Evolutionary conservation across 2,888 invertebrate genomes (phyloP).

Genomic region (Dasysyrphus tricinctus): DNA sequence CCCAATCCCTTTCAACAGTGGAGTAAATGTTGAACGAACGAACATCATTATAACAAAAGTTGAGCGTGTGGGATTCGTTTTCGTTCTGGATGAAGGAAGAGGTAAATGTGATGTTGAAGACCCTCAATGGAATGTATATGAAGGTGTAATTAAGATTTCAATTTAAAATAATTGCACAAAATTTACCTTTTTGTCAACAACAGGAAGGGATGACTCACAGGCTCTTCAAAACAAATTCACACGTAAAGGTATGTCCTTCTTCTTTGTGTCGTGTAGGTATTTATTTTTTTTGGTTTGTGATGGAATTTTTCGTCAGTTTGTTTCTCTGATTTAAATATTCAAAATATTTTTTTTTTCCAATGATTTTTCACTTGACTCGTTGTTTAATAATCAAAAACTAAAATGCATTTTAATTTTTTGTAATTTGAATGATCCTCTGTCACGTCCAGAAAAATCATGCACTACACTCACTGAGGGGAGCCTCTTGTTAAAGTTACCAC

Average conservation of each 20-base stretch:
- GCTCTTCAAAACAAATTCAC: constrained; percentile 23
- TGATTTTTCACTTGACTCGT: background rate
- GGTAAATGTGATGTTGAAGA: constrained; percentile 23
- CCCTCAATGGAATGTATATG: constrained; percentile 14
- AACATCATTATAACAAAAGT: constrained; percentile 61
- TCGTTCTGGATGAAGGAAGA: constrained; percentile 12
- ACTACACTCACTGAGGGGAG: background rate
- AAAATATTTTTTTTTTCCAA: background rate
- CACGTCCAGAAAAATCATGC: constrained; percentile 16
- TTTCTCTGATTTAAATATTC: background rate
- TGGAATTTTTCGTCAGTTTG: constrained; percentile 9
- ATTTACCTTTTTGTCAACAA: constrained; percentile 21
- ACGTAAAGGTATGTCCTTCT: constrained; percentile 27
- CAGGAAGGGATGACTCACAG: constrained; percentile 30
- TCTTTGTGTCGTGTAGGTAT: constrained; percentile 9
- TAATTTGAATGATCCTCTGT: background rate
- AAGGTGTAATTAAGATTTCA: constrained; percentile 67
- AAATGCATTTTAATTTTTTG: background rate
- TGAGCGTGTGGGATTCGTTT: constrained; percentile 44
- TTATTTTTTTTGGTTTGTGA: background rate
- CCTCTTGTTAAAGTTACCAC: constrained; percentile 11
- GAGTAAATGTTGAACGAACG: constrained; percentile 11
- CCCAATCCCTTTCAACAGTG: constrained; percentile 10
- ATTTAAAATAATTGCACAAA: constrained; percentile 68
- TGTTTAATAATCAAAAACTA: background rate